Percentiles rank a stretch among this genome's conserved stretches.
phyloP scores from a whole-genome alignment of 2,888 invertebrate species.

The Gerris lacustris region DNA sequence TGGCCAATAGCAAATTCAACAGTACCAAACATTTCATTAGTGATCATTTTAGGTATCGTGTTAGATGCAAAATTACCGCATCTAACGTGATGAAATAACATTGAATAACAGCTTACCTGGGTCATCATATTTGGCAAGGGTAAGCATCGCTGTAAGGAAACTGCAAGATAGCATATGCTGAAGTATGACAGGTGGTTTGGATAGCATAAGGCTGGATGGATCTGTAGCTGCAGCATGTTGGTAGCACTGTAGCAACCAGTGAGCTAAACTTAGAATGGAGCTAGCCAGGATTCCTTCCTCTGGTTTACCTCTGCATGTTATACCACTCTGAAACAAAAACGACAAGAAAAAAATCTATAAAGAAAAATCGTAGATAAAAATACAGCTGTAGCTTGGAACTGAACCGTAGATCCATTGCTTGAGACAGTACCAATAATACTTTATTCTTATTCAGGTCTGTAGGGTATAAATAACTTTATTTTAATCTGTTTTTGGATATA shows the following conservation, averaged over 20 bases:
- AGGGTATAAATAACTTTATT: too few relatives aligned
- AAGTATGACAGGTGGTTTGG: constrained; percentile 55
- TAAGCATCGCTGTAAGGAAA: constrained; percentile 69
- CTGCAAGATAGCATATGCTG: constrained; percentile 57
- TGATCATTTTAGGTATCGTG: too few relatives aligned
- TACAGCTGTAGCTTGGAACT: not conserved
- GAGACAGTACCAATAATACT: too few relatives aligned
- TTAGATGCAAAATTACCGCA: too few relatives aligned
- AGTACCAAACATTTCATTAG: too few relatives aligned
- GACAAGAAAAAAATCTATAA: not conserved
- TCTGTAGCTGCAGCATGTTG: constrained; percentile 31
- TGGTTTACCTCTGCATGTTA: constrained; percentile 63
- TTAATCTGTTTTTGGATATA: too few relatives aligned
- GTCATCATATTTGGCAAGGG: constrained; percentile 69
- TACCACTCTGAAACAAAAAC: constrained; percentile 38
- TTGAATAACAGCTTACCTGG: constrained; percentile 41
- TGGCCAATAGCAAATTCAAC: too few relatives aligned
- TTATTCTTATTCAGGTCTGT: too few relatives aligned
- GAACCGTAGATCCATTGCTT: too few relatives aligned
- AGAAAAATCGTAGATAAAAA: not conserved
- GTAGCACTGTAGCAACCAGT: constrained; percentile 71
- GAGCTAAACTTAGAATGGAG: constrained; percentile 65
- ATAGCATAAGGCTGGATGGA: constrained; percentile 40
- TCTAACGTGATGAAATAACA: too few relatives aligned
- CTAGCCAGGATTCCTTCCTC: constrained; percentile 77